These are phyloP conservation scores for Neodiprion fabricii DNA, from an alignment of 1,140 invertebrate species.

Conservation along the genomic window DNA sequence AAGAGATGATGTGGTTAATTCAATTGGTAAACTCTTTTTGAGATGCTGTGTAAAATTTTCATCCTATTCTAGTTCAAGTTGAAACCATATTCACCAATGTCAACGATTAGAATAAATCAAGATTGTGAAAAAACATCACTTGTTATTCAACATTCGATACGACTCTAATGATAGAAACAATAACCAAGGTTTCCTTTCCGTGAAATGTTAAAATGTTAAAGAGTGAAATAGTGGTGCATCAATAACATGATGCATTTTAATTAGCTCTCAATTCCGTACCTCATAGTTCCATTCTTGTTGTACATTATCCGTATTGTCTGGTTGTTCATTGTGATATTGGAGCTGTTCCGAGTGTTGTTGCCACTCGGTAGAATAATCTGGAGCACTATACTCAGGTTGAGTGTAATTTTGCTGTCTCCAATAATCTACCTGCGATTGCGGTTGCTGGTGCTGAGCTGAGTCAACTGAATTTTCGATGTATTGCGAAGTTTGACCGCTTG, in stretches of 20 bases:
- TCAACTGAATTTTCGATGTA: conserved; percentile 40
- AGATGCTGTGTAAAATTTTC: neutral
- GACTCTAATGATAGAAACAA: neutral
- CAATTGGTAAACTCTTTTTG: neutral
- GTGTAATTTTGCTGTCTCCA: conserved; percentile 55
- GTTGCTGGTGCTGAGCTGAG: conserved; percentile 44
- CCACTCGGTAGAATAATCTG: conserved; percentile 43
- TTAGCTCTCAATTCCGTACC: conserved; percentile 35
- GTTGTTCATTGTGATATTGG: conserved; percentile 37
- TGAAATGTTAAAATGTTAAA: neutral
- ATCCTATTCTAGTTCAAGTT: conserved; percentile 11
- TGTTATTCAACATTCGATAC: conserved; percentile 11
- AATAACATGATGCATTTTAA: neutral
- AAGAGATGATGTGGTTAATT: conserved; percentile 35
- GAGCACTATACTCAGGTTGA: conserved; percentile 41
- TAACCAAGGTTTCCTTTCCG: too few relatives aligned
- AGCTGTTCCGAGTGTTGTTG: conserved; percentile 37
- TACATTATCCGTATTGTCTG: conserved; percentile 35
- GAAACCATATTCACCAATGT: conserved; percentile 3
- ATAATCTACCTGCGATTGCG: conserved; percentile 52
- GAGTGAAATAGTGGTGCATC: neutral
- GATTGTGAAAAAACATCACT: conserved; percentile 21
- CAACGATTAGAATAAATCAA: conserved; percentile 3
- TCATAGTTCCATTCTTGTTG: conserved; percentile 55
- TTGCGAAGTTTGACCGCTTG: conserved; percentile 32